Evolutionary conservation across 2,888 invertebrate species (phyloP).

Genomic region (Torymus texanus): DNA sequence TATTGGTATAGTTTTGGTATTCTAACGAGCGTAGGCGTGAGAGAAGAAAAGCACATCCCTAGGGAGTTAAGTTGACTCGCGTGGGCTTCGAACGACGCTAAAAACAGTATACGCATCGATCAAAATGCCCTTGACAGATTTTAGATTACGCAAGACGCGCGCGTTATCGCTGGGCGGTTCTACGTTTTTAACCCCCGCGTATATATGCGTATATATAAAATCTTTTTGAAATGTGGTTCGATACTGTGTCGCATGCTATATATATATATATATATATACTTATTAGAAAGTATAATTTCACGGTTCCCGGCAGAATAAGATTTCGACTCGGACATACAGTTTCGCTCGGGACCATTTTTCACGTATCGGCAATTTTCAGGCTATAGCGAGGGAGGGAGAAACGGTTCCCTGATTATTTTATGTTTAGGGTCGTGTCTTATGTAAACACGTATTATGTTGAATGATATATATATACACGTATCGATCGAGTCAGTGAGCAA

Average conservation of each 20-base stretch:
- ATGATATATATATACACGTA: not conserved
- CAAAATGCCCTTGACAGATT: constrained; percentile 72
- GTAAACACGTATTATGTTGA: not conserved
- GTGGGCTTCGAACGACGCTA: constrained; percentile 38
- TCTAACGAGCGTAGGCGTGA: constrained; percentile 24
- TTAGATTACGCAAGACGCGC: constrained; percentile 70
- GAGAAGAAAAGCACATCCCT: constrained; percentile 18
- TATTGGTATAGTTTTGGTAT: constrained; percentile 31
- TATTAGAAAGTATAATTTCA: constrained; percentile 54
- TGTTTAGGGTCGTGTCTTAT: constrained; percentile 14
- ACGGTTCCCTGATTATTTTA: constrained; percentile 40
- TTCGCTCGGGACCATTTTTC: constrained; percentile 44
- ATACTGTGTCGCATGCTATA: not conserved
- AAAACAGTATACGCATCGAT: constrained; percentile 68
- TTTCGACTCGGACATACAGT: not conserved
- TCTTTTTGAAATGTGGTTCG: too few relatives aligned
- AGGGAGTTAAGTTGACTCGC: constrained; percentile 36
- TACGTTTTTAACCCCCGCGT: too few relatives aligned
- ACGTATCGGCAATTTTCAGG: constrained; percentile 37
- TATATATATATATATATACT: too few relatives aligned
- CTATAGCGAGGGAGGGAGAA: not conserved
- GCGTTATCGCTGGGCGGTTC: too few relatives aligned
- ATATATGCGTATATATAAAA: too few relatives aligned
- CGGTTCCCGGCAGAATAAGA: constrained; percentile 18
- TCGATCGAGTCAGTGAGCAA: too few relatives aligned